Conservation (phyloP, 1,140 invertebrate genomes). For the Drosophila lini region DNA sequence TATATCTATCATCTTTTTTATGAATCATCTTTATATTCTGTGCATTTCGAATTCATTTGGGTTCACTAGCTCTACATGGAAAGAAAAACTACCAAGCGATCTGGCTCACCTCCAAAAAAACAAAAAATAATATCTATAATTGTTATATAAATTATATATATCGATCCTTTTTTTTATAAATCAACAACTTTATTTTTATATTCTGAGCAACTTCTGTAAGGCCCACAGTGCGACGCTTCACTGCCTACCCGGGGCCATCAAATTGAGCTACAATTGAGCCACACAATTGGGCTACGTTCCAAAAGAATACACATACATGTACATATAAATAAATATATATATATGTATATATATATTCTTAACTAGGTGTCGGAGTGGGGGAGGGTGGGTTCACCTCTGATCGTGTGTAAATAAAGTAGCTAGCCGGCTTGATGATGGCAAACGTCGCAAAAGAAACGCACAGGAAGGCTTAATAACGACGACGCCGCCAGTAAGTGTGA, state of each 20-base stretch:
- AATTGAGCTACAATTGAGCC: slow-evolving; percentile 72
- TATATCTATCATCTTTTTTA: not conserved
- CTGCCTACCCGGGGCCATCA: slow-evolving; percentile 59
- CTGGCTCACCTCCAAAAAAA: no score
- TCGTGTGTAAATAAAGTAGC: slow-evolving; percentile 60
- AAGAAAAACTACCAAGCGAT: no score
- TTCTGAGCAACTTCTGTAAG: slow-evolving; percentile 8
- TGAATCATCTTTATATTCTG: not conserved
- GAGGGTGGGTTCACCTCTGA: slow-evolving; percentile 34
- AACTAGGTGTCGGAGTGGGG: slow-evolving; percentile 10
- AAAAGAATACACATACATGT: slow-evolving; percentile 25
- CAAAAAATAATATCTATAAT: no score
- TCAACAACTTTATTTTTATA: not conserved
- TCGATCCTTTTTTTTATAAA: not conserved
- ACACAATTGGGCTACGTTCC: slow-evolving; percentile 64
- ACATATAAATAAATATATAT: slow-evolving; percentile 1
- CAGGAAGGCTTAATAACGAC: slow-evolving; percentile 53
- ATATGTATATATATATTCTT: not conserved
- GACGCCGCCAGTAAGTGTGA: slow-evolving; percentile 18
- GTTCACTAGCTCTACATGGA: no score
- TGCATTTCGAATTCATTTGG: no score
- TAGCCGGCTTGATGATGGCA: slow-evolving; percentile 37
- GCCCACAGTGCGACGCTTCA: slow-evolving; percentile 66
- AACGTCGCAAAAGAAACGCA: slow-evolving; percentile 59
- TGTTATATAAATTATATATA: not conserved